phyloP scores from a whole-genome alignment of 2,888 invertebrate species.

The Zonitis immaculata region DNA sequence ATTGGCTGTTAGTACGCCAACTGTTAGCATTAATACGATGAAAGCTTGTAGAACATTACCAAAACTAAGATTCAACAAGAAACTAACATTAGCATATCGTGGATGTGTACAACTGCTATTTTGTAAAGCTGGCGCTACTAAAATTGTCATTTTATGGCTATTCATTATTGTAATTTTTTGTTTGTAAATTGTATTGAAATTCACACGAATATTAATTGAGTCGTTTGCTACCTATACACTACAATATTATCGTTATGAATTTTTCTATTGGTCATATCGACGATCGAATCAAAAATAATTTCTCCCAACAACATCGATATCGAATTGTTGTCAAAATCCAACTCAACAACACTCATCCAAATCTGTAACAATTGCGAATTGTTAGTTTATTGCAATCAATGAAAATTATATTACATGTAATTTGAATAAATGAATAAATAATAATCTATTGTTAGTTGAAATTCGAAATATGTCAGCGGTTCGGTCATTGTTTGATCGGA shows the following conservation, averaged over 20 bases:
- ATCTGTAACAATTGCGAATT: too few relatives aligned
- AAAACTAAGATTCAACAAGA: conserved; percentile 60
- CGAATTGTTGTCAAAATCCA: neutral
- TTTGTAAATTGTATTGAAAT: neutral
- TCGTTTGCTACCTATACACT: neutral
- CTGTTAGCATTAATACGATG: conserved; percentile 69
- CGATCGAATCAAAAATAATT: neutral
- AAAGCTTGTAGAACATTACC: conserved; percentile 73
- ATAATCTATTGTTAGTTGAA: too few relatives aligned
- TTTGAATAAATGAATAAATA: too few relatives aligned
- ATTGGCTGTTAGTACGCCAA: conserved; percentile 77
- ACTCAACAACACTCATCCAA: too few relatives aligned
- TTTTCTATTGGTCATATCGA: neutral
- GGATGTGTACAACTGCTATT: conserved; percentile 81
- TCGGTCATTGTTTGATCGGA: too few relatives aligned
- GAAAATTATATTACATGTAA: too few relatives aligned
- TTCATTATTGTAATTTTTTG: neutral
- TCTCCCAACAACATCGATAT: neutral
- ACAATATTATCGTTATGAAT: neutral
- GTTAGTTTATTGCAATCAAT: too few relatives aligned
- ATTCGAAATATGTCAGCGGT: too few relatives aligned
- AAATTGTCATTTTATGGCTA: conserved; percentile 60
- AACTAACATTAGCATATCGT: conserved; percentile 58
- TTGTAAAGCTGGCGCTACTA: conserved; percentile 73
- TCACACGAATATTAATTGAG: neutral